Percentiles rank a stretch among this genome's conserved stretches.
Evolutionary conservation across 2,888 invertebrate species (phyloP).

Genomic region (Amiota minor): DNA sequence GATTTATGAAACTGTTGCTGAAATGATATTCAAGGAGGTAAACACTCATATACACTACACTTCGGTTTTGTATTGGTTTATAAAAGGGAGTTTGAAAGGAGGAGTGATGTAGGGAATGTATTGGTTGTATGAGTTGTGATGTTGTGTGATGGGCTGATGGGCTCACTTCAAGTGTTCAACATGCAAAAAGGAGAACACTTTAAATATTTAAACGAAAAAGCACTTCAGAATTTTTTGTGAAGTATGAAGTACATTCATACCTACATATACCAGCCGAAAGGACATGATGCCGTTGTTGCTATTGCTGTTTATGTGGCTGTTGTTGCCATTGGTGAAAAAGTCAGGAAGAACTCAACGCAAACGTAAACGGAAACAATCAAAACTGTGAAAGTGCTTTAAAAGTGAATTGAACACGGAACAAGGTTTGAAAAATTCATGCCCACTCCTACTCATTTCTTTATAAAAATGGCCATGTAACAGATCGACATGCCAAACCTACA

Average conservation of each 20-base stretch:
- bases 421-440: too few species aligned
- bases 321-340: background rate
- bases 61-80: too few species aligned
- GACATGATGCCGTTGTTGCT: background rate
- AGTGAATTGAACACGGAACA: too few species aligned
- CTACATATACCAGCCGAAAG: background rate
- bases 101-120: too few species aligned
- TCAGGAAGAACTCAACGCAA: too few species aligned
- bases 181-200: background rate
- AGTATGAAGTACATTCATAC: background rate
- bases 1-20: slow-evolving; percentile 38
- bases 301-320: background rate
- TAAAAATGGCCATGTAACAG: too few species aligned
- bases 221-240: background rate
- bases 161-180: background rate
- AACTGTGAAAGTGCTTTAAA: too few species aligned
- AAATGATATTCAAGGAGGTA: background rate
- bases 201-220: background rate
- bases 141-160: background rate
- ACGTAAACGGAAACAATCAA: too few species aligned
- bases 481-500: too few species aligned
- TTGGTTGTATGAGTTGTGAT: too few species aligned
- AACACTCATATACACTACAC: background rate
- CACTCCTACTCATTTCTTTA: too few species aligned
- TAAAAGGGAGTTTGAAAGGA: too few species aligned